Conservation (phyloP, 2,888 invertebrate genomes). For the Molanna angustata region DNA sequence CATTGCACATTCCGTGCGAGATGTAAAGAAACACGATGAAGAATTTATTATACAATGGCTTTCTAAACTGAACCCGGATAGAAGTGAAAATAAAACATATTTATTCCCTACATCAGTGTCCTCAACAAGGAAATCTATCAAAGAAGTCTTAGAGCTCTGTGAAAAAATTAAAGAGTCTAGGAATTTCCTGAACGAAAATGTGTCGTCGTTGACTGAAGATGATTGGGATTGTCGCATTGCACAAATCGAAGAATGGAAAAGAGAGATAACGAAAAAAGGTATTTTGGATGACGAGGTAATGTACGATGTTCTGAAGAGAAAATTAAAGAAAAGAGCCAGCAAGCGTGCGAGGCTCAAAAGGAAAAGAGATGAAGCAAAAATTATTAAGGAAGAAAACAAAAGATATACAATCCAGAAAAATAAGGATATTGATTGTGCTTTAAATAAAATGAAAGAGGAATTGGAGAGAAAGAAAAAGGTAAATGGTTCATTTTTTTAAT, state of each 20-base stretch:
- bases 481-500: too few relatives aligned
- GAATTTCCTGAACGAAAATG: slow-evolving; percentile 45
- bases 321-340: slow-evolving; percentile 47
- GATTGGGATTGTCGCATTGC: slow-evolving; percentile 58
- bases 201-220: slow-evolving; percentile 46
- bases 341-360: slow-evolving; percentile 52
- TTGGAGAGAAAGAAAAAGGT: slow-evolving; percentile 61
- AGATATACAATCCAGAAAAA: slow-evolving; percentile 53
- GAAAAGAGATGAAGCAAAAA: slow-evolving; percentile 41
- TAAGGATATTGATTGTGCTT: slow-evolving; percentile 63
- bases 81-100: too few relatives aligned
- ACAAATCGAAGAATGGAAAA: slow-evolving; percentile 34
- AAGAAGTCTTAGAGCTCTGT: slow-evolving; percentile 35
- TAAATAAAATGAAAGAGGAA: slow-evolving; percentile 62
- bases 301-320: slow-evolving; percentile 44
- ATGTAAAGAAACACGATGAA: slow-evolving; percentile 14
- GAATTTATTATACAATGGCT: slow-evolving; percentile 17
- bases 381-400: slow-evolving; percentile 43
- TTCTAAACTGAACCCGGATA: not conserved
- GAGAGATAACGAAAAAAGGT: slow-evolving; percentile 45
- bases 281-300: slow-evolving; percentile 45
- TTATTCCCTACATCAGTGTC: too few relatives aligned
- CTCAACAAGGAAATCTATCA: slow-evolving; percentile 8
- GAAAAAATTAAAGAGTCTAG: slow-evolving; percentile 43
- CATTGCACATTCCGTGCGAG: too few relatives aligned